A percentile compares a stretch with the other conserved stretches of the same genome.
These are phyloP conservation scores for Caenorhabditis zanzibari DNA, from an alignment of 2,888 invertebrate genomes.

Conservation along the genomic window DNA sequence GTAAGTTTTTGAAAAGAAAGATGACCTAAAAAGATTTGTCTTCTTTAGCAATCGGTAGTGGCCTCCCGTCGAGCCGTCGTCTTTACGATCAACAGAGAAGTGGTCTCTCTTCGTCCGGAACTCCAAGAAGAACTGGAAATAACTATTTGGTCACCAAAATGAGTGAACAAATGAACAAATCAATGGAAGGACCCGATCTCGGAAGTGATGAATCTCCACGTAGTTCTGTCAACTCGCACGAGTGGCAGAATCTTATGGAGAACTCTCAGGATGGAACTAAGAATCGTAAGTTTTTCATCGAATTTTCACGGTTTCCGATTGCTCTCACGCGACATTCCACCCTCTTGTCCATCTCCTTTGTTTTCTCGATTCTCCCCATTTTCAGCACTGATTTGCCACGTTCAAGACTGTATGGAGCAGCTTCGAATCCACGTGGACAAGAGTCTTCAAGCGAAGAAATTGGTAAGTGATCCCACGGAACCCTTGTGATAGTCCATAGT, in stretches of 20 bases:
- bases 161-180: conserved; percentile 62
- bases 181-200: conserved; percentile 74
- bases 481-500: conserved; percentile 40
- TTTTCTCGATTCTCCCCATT: conserved; percentile 31
- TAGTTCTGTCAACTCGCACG: conserved; percentile 72
- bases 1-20: conserved; percentile 33
- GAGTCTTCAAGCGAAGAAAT: conserved; percentile 73
- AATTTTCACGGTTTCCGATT: neutral
- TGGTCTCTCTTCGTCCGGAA: conserved; percentile 39
- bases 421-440: conserved; percentile 72
- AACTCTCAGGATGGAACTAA: conserved; percentile 54
- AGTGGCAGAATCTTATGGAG: conserved; percentile 65
- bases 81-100: conserved; percentile 56
- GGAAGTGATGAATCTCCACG: conserved; percentile 75
- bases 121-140: conserved; percentile 55
- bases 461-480: conserved; percentile 62
- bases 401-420: conserved; percentile 75
- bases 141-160: conserved; percentile 72
- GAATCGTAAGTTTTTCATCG: conserved; percentile 53
- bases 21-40: conserved; percentile 43
- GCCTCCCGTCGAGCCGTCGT: conserved; percentile 52
- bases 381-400: conserved; percentile 77
- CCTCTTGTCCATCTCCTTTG: conserved; percentile 34
- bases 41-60: conserved; percentile 54
- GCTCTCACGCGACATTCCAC: conserved; percentile 19